Percentiles rank a stretch among this genome's conserved stretches.
Conservation (phyloP, 2,113 vertebrate species). For the Neoarius graeffei region DNA sequence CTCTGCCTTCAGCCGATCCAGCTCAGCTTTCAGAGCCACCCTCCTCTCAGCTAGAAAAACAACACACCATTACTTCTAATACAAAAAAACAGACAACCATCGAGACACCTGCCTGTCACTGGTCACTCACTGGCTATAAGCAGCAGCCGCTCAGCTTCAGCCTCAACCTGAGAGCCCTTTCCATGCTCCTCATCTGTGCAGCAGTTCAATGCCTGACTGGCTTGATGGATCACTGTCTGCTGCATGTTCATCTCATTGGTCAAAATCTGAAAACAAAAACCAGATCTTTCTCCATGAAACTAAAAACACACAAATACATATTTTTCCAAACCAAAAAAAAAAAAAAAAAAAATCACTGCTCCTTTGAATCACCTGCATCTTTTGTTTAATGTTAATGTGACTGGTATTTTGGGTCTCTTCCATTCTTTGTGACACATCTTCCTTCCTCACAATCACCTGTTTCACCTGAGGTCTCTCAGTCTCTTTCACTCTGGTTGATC, state of each 20-base stretch:
- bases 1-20: conserved; percentile 83
- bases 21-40: conserved; percentile 79
- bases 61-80: not conserved
- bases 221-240: conserved; percentile 94
- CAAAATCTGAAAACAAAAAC: conserved; percentile 59
- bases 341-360: not conserved
- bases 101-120: not conserved
- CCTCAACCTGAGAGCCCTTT: conserved; percentile 92
- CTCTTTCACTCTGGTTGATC: conserved; percentile 90
- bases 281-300: not conserved
- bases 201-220: conserved; percentile 96
- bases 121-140: conserved; percentile 85
- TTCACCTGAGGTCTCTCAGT: conserved; percentile 80
- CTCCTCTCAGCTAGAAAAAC: conserved; percentile 82
- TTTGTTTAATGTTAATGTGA: conserved; percentile 84
- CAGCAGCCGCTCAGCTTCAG: conserved; percentile 91
- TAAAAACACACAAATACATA: not conserved
- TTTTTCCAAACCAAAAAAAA: not conserved
- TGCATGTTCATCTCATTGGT: conserved; percentile 90
- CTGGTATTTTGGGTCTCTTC: conserved; percentile 71
- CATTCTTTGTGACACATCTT: conserved; percentile 77
- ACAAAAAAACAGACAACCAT: not conserved
- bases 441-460: conserved; percentile 87
- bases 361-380: conserved; percentile 81
- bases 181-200: conserved; percentile 96